Base-by-base conservation (phyloP, 1,140 invertebrate species). In the Zaprionus kolodkinae region DNA sequence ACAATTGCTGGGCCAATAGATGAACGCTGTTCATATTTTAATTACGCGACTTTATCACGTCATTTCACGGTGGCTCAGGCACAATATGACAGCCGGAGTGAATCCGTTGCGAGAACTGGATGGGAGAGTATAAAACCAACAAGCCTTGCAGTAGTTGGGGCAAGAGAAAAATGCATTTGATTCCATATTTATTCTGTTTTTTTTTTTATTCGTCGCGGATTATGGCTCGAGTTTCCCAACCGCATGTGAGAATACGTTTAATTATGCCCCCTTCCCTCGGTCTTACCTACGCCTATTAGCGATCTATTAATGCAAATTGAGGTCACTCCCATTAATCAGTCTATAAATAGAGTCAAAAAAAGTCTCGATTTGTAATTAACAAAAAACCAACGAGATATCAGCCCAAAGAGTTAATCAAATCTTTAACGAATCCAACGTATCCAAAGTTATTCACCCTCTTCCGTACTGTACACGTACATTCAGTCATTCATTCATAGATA, bases 21-120 rank as follows among this genome's bases (percentile, higher is more conserved):
- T 88, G 84, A 78, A 72, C 61, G 85, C 75, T 88, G 84, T 88
- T 88, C 80, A 89, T 81, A 88, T 88, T 88, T 88, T 88, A 88
- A 88, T 88, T 88, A 88, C 81, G 84, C 78, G 84, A 63, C 84
- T 88, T 88, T 85, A 84, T 88, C 85, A 89, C 77, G 78, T 80
- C 85, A 89, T 78, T 79, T 68, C 73, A 77, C 66, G 77, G 84
- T 68, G 84, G 79, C 56, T 85, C 63, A 15, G 54, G 67, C 61
- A 43, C 68, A 62, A 72, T 84, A 66, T 79, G 76, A 79, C 78
- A 74, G 76, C 57, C 36, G 72, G 62, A 61, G 33, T n/a, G n/a
- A 45, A 45, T 45, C 40, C 40, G 40, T 45, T 15, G n/a, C 40
- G 7, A 45, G 40, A 45, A 45, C 40, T 45, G n/a, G 40, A 45